phyloP scores from a whole-genome alignment of 2,888 invertebrate genomes.

The Rotaria socialis region DNA sequence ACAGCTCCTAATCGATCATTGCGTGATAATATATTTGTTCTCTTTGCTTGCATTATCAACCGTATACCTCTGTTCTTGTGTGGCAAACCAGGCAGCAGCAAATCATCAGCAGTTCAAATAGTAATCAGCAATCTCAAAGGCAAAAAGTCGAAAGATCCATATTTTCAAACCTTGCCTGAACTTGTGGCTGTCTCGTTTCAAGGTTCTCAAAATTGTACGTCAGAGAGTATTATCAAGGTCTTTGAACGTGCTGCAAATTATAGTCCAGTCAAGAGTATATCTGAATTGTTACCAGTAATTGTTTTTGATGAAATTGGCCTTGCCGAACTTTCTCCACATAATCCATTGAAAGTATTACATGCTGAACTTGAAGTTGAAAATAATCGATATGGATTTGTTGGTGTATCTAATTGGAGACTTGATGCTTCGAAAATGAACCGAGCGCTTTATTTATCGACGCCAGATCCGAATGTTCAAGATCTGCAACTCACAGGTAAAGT shows the following conservation, averaged over 20 bases:
- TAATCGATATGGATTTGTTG: constrained; percentile 55
- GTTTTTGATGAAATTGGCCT: constrained; percentile 49
- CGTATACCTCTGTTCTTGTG: constrained; percentile 57
- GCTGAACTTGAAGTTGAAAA: constrained; percentile 53
- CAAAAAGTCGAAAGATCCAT: constrained; percentile 49
- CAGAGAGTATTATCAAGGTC: constrained; percentile 49
- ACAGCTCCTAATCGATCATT: constrained; percentile 55
- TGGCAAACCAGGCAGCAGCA: constrained; percentile 58
- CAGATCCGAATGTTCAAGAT: constrained; percentile 51
- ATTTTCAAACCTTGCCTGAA: constrained; percentile 39
- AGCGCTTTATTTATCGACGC: constrained; percentile 54
- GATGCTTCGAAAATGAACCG: constrained; percentile 59
- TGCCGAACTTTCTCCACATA: constrained; percentile 55
- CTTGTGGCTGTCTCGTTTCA: constrained; percentile 53
- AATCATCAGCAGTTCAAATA: constrained; percentile 57
- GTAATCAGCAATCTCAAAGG: constrained; percentile 57
- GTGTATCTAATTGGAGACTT: constrained; percentile 58
- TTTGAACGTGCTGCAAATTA: constrained; percentile 40
- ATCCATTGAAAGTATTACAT: constrained; percentile 57
- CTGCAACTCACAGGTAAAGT: constrained; percentile 49
- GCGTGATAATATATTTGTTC: constrained; percentile 57
- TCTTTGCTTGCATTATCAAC: constrained; percentile 57
- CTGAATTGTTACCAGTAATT: neutral
- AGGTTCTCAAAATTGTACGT: constrained; percentile 53
- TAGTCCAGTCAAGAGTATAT: neutral